Base-by-base conservation (phyloP, 2,888 invertebrate species). In the Ichneumon xanthorius region DNA sequence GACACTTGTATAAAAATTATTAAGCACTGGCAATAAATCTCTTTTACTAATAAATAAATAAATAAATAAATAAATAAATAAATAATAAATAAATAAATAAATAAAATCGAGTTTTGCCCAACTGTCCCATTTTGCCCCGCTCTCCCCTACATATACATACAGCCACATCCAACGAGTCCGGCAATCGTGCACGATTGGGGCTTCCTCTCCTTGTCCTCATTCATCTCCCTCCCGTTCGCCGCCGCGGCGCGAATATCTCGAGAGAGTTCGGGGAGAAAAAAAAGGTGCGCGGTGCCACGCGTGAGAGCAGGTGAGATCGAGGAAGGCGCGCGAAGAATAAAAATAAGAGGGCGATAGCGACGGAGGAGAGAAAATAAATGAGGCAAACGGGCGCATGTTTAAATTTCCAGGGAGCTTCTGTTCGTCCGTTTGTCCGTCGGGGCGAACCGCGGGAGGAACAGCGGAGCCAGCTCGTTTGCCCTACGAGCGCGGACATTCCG, bases 131-230 rank as follows among this genome's bases (percentile, higher is more conserved):
- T 40, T 40, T 40, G 2, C 40, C 40, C 40, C 40, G 3, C 9
- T 40, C 9, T 7, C 9, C 40, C 9, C 9, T 1, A 40, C 7
- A 40, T 40, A 65, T 30, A 53, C 53, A 79, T 72, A n/a, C 4
- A n/a, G 0, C n/a, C 4, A n/a, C 30, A 3, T 61, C 61, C 63
- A 61, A 50, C 73, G 82, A 86, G 78, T 77, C 40, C 40, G 73
- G 53, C 76, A 65, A 81, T 50, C 53, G 14, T 80, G 86, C 86
- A 81, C 88, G 78, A 83, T 77, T 45, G 84, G 87, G 89, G 88
- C 88, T 89, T 89, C 88, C 67, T 75, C 50, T 78, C n/a, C 63
- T 78, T 68, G 48, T 77, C 63, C 70, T 48, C 58, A n/a, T 14
- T 55, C 61, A 33, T 5, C 71, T n/a, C 58, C 22, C 14, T 40